phyloP scores from a whole-genome alignment of 2,797 vertebrate species.

The Australoheros facetus region DNA sequence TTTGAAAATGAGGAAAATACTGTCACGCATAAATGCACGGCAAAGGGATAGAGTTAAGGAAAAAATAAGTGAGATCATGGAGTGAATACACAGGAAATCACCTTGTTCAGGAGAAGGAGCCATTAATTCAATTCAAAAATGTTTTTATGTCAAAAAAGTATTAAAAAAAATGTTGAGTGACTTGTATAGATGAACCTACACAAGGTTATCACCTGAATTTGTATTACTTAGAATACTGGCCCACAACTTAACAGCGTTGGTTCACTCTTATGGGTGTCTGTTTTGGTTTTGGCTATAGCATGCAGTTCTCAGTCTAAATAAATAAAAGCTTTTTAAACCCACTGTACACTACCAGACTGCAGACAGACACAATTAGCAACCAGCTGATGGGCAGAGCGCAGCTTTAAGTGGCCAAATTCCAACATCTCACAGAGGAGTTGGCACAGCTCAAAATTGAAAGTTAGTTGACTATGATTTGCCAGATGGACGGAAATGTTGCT shows the following conservation, averaged over 20 bases:
- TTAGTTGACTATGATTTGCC: no score
- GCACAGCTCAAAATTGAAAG: background rate
- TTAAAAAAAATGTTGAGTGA: background rate
- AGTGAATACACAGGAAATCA: background rate
- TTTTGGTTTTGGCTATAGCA: no score
- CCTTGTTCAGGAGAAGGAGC: background rate
- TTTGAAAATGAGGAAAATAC: conserved; percentile 18
- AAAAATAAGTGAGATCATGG: background rate
- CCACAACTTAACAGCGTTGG: background rate
- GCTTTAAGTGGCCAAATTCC: background rate
- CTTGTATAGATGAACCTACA: background rate
- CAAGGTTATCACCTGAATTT: background rate
- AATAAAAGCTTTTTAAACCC: background rate
- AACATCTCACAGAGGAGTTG: background rate
- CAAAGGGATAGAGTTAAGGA: background rate
- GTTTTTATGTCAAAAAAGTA: background rate
- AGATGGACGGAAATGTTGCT: background rate
- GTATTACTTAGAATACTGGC: background rate
- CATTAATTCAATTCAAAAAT: background rate
- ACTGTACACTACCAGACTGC: background rate
- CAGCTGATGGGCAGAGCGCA: background rate
- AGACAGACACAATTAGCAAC: background rate
- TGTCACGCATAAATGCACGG: background rate
- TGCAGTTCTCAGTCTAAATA: background rate
- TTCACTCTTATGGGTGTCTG: background rate